Evolutionary conservation across 2,888 invertebrate genomes (phyloP).

Genomic region (Mesorhabditis spiculigera): DNA sequence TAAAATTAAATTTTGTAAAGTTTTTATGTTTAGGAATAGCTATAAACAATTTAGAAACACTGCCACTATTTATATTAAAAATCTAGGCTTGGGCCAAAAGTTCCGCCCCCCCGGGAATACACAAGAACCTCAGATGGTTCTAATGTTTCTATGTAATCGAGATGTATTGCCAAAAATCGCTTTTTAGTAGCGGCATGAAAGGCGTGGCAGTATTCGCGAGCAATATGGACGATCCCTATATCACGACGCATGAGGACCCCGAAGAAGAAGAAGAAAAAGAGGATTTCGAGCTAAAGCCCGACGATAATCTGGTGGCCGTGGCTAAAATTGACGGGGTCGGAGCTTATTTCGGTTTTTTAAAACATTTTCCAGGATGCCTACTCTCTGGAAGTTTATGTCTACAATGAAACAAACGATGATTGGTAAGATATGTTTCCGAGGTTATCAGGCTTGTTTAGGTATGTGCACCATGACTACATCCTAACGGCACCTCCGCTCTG

Average conservation of each 20-base stretch:
- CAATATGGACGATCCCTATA: slow-evolving; percentile 49
- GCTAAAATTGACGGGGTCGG: slow-evolving; percentile 81
- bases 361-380: slow-evolving; percentile 40
- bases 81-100: not conserved
- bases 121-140: not conserved
- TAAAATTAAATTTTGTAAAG: too few relatives aligned
- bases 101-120: not conserved
- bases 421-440: slow-evolving; percentile 70
- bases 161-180: not conserved
- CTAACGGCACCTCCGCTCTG: slow-evolving; percentile 85
- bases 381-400: slow-evolving; percentile 67
- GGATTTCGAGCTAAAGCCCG: slow-evolving; percentile 80
- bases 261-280: slow-evolving; percentile 65
- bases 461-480: slow-evolving; percentile 80
- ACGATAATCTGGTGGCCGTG: slow-evolving; percentile 82
- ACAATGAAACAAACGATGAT: slow-evolving; percentile 81
- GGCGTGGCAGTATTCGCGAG: slow-evolving; percentile 47
- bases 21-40: too few relatives aligned
- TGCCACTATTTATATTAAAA: too few relatives aligned
- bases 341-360: not conserved
- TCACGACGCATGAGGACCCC: slow-evolving; percentile 43
- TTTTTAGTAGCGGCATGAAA: slow-evolving; percentile 29
- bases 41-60: too few relatives aligned
- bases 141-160: not conserved
- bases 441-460: not conserved